Conservation (phyloP, 2,888 invertebrate species). For the Tetramorium bicarinatum region DNA sequence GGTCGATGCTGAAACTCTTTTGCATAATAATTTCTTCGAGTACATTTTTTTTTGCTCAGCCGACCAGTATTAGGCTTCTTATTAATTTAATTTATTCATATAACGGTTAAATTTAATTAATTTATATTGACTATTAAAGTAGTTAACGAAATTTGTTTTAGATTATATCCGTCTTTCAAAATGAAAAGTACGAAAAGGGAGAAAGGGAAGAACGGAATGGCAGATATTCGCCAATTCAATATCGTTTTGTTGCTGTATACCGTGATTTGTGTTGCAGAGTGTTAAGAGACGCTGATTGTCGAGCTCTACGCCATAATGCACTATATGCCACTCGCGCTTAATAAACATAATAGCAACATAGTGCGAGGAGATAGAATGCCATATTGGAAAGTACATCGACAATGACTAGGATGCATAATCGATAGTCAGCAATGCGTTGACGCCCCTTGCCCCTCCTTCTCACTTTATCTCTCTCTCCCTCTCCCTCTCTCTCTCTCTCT, state of each 20-base stretch:
- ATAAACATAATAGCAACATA: slow-evolving; percentile 52
- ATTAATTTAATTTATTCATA: too few relatives aligned
- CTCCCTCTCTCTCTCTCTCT: not conserved
- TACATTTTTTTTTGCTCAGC: too few relatives aligned
- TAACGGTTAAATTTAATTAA: too few relatives aligned
- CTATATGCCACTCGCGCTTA: slow-evolving; percentile 42
- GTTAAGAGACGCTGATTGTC: slow-evolving; percentile 39
- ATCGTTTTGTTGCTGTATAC: not conserved
- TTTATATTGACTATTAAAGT: too few relatives aligned
- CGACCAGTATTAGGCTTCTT: too few relatives aligned
- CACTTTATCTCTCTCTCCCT: too few relatives aligned
- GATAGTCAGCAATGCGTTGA: slow-evolving; percentile 35
- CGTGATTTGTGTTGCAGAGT: slow-evolving; percentile 20
- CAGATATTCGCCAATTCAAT: not conserved
- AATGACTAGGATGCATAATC: slow-evolving; percentile 50
- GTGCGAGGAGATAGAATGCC: slow-evolving; percentile 49
- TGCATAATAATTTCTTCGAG: too few relatives aligned
- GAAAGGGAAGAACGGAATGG: not conserved
- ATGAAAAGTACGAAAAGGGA: not conserved
- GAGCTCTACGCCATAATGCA: slow-evolving; percentile 3
- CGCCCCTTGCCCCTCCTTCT: not conserved
- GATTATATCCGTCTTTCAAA: not conserved
- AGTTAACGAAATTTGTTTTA: not conserved
- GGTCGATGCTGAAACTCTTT: too few relatives aligned
- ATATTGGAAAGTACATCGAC: slow-evolving; percentile 55